Conservation (phyloP, 2,888 invertebrate genomes). For the Germaria angustata region DNA sequence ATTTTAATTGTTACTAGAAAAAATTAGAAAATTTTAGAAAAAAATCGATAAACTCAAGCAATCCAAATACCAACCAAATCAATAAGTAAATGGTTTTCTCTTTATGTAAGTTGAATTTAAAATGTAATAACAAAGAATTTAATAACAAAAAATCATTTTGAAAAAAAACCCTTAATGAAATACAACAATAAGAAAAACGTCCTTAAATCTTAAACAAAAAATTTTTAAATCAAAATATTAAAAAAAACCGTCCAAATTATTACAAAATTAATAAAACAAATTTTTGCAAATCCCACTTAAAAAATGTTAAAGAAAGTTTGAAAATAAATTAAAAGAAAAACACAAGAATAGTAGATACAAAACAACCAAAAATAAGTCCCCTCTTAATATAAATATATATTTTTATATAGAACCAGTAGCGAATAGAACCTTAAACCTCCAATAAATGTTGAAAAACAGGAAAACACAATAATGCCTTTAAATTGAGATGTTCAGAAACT, state of each 20-base stretch:
- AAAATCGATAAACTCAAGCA: neutral
- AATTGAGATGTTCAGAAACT: neutral
- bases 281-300: neutral
- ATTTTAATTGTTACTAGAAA: neutral
- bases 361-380: neutral
- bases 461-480: slow-evolving; percentile 31
- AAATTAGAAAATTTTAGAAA: neutral
- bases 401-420: slow-evolving; percentile 46
- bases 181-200: slow-evolving; percentile 40
- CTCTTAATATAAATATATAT: slow-evolving; percentile 13
- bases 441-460: neutral
- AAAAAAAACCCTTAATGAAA: slow-evolving; percentile 37
- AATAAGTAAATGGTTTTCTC: slow-evolving; percentile 10
- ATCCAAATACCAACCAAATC: slow-evolving; percentile 45
- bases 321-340: neutral
- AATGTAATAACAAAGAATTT: slow-evolving; percentile 18
- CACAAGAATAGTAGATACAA: no score
- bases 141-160: neutral
- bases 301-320: neutral
- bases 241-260: slow-evolving; percentile 60
- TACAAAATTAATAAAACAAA: slow-evolving; percentile 10
- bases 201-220: slow-evolving; percentile 39
- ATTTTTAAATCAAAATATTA: neutral
- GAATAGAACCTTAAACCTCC: slow-evolving; percentile 23
- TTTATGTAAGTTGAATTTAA: slow-evolving; percentile 21